Evolutionary conservation across 1,140 invertebrate species (phyloP).

Genomic region (Drosophila azteca): DNA sequence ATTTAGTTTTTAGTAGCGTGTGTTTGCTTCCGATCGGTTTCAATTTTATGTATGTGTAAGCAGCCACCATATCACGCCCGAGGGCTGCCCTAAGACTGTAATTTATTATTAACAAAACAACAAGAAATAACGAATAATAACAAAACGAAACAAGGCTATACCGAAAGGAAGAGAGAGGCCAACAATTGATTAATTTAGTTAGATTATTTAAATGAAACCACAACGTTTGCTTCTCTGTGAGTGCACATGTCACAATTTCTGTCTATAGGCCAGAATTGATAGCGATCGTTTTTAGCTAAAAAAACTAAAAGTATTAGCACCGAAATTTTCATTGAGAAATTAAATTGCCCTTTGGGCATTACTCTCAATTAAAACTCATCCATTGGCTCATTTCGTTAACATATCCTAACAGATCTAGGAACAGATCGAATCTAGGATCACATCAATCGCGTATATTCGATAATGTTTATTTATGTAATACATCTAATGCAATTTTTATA

Average conservation of each 20-base stretch:
- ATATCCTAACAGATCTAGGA: constrained; percentile 35
- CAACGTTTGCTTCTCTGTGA: constrained; percentile 28
- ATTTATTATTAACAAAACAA: constrained; percentile 67
- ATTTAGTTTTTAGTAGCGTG: constrained; percentile 72
- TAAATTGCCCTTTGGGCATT: too few relatives aligned
- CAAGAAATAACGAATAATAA: constrained; percentile 18
- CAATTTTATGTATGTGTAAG: constrained; percentile 55
- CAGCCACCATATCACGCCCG: constrained; percentile 15
- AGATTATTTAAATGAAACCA: constrained; percentile 45
- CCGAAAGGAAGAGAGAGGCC: constrained; percentile 13
- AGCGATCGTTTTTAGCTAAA: constrained; percentile 31
- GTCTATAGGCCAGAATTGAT: background rate
- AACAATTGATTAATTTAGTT: constrained; percentile 36
- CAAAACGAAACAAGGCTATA: constrained; percentile 15
- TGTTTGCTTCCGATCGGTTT: constrained; percentile 35
- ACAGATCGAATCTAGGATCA: constrained; percentile 8
- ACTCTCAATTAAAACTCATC: constrained; percentile 18
- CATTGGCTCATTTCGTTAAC: constrained; percentile 57
- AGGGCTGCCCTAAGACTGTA: constrained; percentile 67
- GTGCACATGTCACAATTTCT: constrained; percentile 36
- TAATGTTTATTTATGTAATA: constrained; percentile 63
- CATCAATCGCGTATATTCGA: constrained; percentile 34
- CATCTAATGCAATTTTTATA: constrained; percentile 63
- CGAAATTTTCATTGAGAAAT: constrained; percentile 17
- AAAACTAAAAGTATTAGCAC: constrained; percentile 52